Evolutionary conservation across 2,888 invertebrate genomes (phyloP).

Genomic region (Dryobotodes eremita): DNA sequence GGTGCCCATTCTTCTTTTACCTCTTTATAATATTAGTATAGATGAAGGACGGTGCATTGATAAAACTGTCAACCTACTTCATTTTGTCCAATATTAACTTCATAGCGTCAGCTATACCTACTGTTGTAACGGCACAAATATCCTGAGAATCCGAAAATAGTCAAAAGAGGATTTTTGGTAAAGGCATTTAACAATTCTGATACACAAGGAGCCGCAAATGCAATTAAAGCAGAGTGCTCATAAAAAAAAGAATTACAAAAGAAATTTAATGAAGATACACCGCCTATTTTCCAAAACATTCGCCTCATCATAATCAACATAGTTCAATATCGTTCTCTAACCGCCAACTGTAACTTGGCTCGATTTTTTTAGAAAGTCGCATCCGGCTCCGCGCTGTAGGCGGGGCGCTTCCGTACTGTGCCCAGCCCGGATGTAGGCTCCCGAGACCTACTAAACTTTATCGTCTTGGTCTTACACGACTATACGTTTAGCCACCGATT

Average conservation of each 20-base stretch:
- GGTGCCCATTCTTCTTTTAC: no score
- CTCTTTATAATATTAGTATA: no score
- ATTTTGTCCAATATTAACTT: not conserved
- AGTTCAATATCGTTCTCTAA: conserved; percentile 65
- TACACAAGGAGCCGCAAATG: not conserved
- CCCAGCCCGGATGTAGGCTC: conserved; percentile 83
- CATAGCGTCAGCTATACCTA: no score
- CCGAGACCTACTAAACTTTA: conserved; percentile 79
- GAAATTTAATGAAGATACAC: conserved; percentile 15
- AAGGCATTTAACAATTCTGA: not conserved
- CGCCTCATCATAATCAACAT: conserved; percentile 52
- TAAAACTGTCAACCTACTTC: not conserved
- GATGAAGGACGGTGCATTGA: not conserved
- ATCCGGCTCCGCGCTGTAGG: conserved; percentile 85
- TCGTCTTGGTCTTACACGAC: conserved; percentile 58
- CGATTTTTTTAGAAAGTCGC: conserved; percentile 90
- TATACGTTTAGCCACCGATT: conserved; percentile 57
- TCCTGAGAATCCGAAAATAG: not conserved
- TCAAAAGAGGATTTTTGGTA: not conserved
- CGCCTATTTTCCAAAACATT: conserved; percentile 27
- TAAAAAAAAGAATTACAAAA: not conserved
- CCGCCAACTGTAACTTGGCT: conserved; percentile 76
- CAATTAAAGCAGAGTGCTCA: not conserved
- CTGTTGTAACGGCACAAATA: not conserved
- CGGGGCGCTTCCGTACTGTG: conserved; percentile 83